Evolutionary conservation across 2,888 invertebrate species (phyloP).

Genomic region (Lepidocyrtoides sp.): DNA sequence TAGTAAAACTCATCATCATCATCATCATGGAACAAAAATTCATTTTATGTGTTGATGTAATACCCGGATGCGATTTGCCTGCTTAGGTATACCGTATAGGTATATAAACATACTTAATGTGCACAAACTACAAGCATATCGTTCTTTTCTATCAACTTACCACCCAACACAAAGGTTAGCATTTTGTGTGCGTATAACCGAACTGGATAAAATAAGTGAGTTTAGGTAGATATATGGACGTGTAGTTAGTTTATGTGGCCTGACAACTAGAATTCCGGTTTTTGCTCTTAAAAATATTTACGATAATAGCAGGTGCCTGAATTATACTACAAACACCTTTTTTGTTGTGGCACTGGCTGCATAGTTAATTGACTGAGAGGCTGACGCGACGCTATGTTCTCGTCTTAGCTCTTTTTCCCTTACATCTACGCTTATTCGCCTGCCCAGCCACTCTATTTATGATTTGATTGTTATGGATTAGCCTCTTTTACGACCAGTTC

Average conservation of each 20-base stretch:
- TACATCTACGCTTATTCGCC: background rate
- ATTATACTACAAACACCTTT: constrained; percentile 76
- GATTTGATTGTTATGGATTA: constrained; percentile 79
- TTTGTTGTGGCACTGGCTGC: constrained; percentile 68
- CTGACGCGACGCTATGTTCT: constrained; percentile 34
- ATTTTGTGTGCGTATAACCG: background rate
- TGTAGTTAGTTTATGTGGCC: constrained; percentile 67
- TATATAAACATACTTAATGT: background rate
- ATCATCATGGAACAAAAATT: constrained; percentile 66
- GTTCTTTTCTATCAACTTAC: too few species aligned
- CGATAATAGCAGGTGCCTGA: constrained; percentile 79
- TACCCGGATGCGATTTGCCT: constrained; percentile 73
- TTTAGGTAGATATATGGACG: constrained; percentile 65
- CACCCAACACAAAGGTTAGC: too few species aligned
- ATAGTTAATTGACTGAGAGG: constrained; percentile 61
- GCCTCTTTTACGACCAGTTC: constrained; percentile 61
- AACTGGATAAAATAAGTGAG: constrained; percentile 52
- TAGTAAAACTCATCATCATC: constrained; percentile 72
- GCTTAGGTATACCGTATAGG: background rate
- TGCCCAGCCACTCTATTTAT: constrained; percentile 59
- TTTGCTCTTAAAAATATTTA: constrained; percentile 76
- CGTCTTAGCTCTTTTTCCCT: background rate
- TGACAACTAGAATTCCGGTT: constrained; percentile 77
- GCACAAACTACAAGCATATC: background rate
- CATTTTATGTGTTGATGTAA: constrained; percentile 77